Base-by-base conservation (phyloP, 2,797 vertebrate genomes). In the Epinephelus coioides region DNA sequence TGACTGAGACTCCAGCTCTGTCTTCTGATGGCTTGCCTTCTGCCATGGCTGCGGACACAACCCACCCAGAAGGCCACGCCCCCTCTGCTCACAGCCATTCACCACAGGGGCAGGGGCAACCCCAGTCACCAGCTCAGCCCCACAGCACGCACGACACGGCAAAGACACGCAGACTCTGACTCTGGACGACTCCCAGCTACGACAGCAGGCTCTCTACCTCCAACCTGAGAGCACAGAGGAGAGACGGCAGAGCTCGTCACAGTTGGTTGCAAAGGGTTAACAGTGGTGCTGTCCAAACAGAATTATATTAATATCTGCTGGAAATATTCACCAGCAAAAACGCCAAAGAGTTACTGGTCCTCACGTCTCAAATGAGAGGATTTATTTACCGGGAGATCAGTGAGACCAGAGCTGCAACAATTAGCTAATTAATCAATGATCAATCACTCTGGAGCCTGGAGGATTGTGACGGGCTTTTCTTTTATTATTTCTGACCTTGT, bases 81-180 rank as follows among this genome's bases (percentile, higher is more conserved):
- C 78, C 94, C 86, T 94, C 95, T 93, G 89, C 92, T 95, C 81
- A 92, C 94, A 95, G 96, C 95, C 96, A 96, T 96, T 94, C 92
- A 93, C 83, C 74, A 85, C 82, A 86, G 86, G 88, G 91, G 87
- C 81, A 60, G 18, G 63, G 81, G 64, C 57, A 81, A 91, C 81
- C 81, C 86, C 68, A 61, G 77, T 88, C 80, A 94, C 75, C 88
- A 88, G 62, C 68, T 78, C 73, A 86, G 66, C 94, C 85, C 74
- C 47, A 3, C 46, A 53, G 64, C 30, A 68, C 38, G 27, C 25
- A 43, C 18, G 72, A 83, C 34, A 63, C 9, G 6, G 3, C 70
- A 53, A 68, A 56, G 49, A 57, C 62, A 67, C 77, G 40, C 30
- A 27, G 6, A 44, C 34, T 12, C 11, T 0, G n/a, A 15, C 44